Conservation (phyloP, 2,797 vertebrate genomes). For the Argya squamiceps region DNA sequence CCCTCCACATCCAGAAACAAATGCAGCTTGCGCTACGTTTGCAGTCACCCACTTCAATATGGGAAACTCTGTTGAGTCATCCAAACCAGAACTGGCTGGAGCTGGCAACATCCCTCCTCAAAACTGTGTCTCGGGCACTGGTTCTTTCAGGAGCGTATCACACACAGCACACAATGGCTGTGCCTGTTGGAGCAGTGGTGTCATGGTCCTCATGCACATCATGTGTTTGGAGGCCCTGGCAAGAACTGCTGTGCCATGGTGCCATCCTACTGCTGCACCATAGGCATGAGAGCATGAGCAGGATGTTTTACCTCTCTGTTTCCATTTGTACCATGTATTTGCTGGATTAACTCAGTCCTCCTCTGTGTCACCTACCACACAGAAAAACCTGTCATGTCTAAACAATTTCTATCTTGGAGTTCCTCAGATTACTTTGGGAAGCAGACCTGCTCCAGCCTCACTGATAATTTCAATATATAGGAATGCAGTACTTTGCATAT, state of each 20-base stretch:
- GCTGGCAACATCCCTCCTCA: rapidly evolving
- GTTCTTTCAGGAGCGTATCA: not conserved
- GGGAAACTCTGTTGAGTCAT: not conserved
- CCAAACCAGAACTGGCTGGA: not conserved
- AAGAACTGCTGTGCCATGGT: not conserved
- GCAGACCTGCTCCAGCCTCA: rapidly evolving
- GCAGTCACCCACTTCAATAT: not conserved
- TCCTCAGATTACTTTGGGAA: not conserved
- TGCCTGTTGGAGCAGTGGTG: not conserved
- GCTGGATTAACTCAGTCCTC: not conserved
- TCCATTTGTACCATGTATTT: not conserved
- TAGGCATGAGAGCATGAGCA: rapidly evolving
- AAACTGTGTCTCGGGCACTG: not conserved
- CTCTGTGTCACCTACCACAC: not conserved
- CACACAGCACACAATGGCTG: not conserved
- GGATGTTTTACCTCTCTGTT: not conserved
- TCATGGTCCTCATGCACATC: not conserved
- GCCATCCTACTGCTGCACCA: not conserved
- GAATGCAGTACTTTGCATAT: not conserved
- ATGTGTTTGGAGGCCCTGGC: not conserved
- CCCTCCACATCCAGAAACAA: not conserved
- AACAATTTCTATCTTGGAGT: not conserved
- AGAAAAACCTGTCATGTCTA: not conserved
- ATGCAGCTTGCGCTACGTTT: not conserved
- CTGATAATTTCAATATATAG: not conserved